These are phyloP conservation scores for Spodoptera littoralis DNA, from an alignment of 2,888 invertebrate species.

Conservation along the genomic window DNA sequence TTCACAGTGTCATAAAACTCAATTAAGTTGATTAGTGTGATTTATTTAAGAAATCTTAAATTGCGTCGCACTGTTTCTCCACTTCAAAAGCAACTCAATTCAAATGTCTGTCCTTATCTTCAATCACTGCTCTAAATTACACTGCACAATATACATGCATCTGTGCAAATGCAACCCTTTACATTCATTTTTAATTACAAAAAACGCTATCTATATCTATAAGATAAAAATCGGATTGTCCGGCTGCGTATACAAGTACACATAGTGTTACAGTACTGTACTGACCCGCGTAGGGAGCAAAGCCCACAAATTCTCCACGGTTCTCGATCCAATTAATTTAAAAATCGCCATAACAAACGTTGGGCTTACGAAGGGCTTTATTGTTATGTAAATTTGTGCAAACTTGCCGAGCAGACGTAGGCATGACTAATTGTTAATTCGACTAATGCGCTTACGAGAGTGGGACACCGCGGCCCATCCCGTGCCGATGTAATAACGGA, in stretches of 20 bases:
- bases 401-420: slow-evolving; percentile 85
- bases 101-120: background rate
- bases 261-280: slow-evolving; percentile 56
- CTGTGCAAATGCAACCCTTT: slow-evolving; percentile 31
- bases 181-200: slow-evolving; percentile 39
- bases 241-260: slow-evolving; percentile 38
- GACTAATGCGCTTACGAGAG: slow-evolving; percentile 85
- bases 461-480: slow-evolving; percentile 70
- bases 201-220: slow-evolving; percentile 9
- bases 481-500: slow-evolving; percentile 69
- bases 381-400: slow-evolving; percentile 88
- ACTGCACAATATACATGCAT: slow-evolving; percentile 24
- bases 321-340: slow-evolving; percentile 86
- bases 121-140: slow-evolving; percentile 15
- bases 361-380: slow-evolving; percentile 77
- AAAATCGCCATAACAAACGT: slow-evolving; percentile 83
- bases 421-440: slow-evolving; percentile 89
- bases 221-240: slow-evolving; percentile 39
- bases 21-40: no score
- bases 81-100: background rate
- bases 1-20: background rate
- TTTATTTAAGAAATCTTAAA: no score
- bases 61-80: no score
- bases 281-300: slow-evolving; percentile 77
- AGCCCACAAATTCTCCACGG: slow-evolving; percentile 81